These are phyloP conservation scores for Cyanistes caeruleus DNA, from an alignment of 2,113 vertebrate genomes.

Conservation along the genomic window DNA sequence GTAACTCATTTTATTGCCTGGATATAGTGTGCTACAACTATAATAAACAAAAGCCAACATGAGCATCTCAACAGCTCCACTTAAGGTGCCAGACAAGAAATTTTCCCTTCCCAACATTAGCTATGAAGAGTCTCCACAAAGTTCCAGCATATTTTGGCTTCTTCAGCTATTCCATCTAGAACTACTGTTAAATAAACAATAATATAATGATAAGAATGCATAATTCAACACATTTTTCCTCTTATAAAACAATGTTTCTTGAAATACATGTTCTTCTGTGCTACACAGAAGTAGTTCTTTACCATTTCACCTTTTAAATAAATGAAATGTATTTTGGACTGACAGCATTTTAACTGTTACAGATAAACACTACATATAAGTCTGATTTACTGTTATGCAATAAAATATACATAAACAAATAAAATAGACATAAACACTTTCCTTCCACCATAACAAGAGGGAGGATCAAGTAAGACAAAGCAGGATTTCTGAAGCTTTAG, in stretches of 20 bases:
- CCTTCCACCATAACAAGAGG: background rate
- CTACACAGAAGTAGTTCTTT: background rate
- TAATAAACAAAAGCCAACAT: background rate
- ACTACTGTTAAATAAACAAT: background rate
- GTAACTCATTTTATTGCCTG: background rate
- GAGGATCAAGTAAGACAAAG: constrained; percentile 34
- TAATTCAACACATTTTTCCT: background rate
- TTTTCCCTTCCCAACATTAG: background rate
- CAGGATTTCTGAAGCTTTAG: constrained; percentile 41
- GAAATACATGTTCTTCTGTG: background rate
- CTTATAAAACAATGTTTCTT: background rate
- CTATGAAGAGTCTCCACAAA: background rate
- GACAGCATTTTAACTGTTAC: background rate
- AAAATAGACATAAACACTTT: background rate
- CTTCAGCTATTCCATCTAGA: background rate
- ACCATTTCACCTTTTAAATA: background rate
- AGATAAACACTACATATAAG: background rate
- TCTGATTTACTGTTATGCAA: constrained; percentile 15
- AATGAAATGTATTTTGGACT: background rate
- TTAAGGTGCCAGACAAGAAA: background rate
- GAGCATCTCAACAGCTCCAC: background rate
- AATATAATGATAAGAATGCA: background rate
- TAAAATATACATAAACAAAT: background rate
- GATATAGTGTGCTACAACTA: background rate
- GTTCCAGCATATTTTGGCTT: background rate